Evolutionary conservation across 2,888 invertebrate species (phyloP), one percentile per base, ranked within the genome.

Genomic region (Chymomyza caudatula): DNA sequence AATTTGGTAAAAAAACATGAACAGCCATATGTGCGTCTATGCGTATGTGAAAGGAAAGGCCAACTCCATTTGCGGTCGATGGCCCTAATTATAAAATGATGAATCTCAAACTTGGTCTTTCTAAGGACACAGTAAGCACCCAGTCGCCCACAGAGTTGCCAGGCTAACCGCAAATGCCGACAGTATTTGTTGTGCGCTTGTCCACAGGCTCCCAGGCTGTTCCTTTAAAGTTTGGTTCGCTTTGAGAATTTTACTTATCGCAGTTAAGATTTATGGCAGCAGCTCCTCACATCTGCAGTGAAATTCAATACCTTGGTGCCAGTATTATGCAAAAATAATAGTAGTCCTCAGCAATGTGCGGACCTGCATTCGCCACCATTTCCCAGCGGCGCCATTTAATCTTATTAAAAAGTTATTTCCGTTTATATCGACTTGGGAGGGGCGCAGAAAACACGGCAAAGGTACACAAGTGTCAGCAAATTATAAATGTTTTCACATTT

Each of bases 61-160:
- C 29, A 11, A 37, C 29, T 37, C 29, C 29, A 37, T 37, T 37
- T 37, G 29, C 29, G 29, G 29, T 37, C 29, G 29, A 73, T 69
- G 61, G 54, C 68, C 79, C 86, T 86, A 86, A 86, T 86, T 86
- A 83, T 73, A 72, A 79, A 87, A 87, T 86, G 86, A 86, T 86
- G 86, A 83, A 86, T 86, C 73, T 78, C 63, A 20, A 51, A 17
- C 51, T 51, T 67, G 54, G 54, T 22, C 52, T 20, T 3, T 6
- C 44, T 13, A 17, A 37, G 29, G 11, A 37, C 1, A 37, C 29
- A 37, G 11, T 4, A 37, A 8, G 29, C 29, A 3, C 25, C 25
- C 25, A 25, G 3, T 25, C 25, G 25, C 25, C 29, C n/a, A n/a
- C n/a, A n/a, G n/a, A 37, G 11, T 11, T 43, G 47, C 55, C 25